Evolutionary conservation across 2,888 invertebrate species (phyloP), one percentile per base, ranked within the genome.

Genomic region (Eupithecia subfuscata): DNA sequence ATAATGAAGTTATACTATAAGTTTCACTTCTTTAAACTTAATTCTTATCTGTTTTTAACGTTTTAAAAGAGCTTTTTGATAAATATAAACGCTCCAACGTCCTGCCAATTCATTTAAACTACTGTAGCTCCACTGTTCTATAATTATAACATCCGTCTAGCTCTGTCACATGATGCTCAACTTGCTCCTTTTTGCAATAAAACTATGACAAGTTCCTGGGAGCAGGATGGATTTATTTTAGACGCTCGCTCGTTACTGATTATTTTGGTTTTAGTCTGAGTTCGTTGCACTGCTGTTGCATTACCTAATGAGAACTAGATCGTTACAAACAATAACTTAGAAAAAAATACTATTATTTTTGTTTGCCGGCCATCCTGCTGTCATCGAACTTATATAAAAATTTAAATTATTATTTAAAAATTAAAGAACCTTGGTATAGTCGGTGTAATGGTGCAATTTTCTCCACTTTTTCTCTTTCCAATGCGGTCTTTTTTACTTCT

Each of bases 181-280:
- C 12, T 60, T 14, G 60, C 14, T 60, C 60, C 60, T 25, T 60
- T 60, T 60, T 60, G 60, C 60, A 25, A 60, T 60, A 60, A 60
- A 60, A 25, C 25, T 22, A 60, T 56, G 7, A 60, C 22, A 60
- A 60, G 60, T 60, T 60, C 60, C 25, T 60, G 60, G 14, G n/a
- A 25, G 12, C 60, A 25, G 60, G 60, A 60, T 22, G 25, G 25
- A 25, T 25, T 25, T 60, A 60, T 60, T 60, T 60, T 60, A 6
- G 60, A 60, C 25, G 25, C 60, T 60, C 12, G 56, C 56, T 56
- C 60, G 60, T 60, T 60, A 25, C 25, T 60, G 56, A 60, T 60
- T 60, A 60, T 60, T 60, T 60, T 60, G 14, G 60, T 60, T 60
- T 25, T 56, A 22, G 52, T 0, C 9, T 56, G 25, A 60, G 60